Percentiles rank a stretch among this genome's conserved stretches.
Evolutionary conservation across 2,113 vertebrate genomes (phyloP).

Genomic region (Lophochroa leadbeateri): DNA sequence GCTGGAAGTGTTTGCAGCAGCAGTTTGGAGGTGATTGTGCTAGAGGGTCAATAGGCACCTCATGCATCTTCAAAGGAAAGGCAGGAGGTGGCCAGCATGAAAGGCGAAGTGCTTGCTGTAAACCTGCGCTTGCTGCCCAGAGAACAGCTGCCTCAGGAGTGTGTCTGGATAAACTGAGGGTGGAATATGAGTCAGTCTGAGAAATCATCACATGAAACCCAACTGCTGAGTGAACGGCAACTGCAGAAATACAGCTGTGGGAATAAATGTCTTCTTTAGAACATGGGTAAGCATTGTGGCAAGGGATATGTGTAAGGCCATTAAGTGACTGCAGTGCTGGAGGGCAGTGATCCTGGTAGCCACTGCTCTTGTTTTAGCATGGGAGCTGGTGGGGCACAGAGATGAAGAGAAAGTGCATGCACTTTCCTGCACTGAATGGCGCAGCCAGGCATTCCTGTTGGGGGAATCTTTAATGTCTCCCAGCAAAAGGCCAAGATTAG

Average conservation of each 20-base stretch:
- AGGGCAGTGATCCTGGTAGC: not conserved
- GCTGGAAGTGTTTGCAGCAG: rapidly evolving
- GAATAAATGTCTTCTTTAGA: not conserved
- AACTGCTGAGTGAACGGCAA: not conserved
- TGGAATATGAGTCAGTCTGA: not conserved
- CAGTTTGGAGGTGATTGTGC: not conserved
- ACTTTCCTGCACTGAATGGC: not conserved
- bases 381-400: not conserved
- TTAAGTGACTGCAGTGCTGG: rapidly evolving
- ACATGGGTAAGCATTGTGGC: not conserved
- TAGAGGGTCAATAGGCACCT: not conserved
- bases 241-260: not conserved
- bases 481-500: not conserved
- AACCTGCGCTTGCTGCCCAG: not conserved
- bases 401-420: not conserved
- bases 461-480: not conserved
- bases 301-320: no score
- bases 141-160: not conserved
- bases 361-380: rapidly evolving
- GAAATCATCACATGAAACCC: not conserved
- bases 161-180: not conserved
- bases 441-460: not conserved
- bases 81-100: not conserved
- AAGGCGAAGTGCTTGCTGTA: not conserved
- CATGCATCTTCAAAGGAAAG: not conserved